Evolutionary conservation across 2,888 invertebrate genomes (phyloP), one percentile per base, ranked within the genome.

Genomic region (Leuctra nigra): DNA sequence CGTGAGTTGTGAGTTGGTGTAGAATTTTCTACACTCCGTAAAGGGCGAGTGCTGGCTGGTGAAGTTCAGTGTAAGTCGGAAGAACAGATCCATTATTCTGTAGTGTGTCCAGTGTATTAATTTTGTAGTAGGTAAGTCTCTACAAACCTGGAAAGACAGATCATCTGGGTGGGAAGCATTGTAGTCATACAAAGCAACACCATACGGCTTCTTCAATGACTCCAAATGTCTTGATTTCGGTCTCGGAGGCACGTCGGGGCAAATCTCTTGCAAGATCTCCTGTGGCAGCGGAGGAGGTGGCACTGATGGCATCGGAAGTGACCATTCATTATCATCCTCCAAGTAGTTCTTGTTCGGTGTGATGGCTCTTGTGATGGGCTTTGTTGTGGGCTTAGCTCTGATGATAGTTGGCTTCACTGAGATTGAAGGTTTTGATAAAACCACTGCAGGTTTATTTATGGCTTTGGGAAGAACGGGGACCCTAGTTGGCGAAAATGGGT

Each of bases 131-230:
- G n/a, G n/a, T n/a, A n/a, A n/a, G n/a, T 2, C n/a, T 20, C 13
- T 59, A 75, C 81, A 80, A 69, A 90, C 87, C 73, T 84, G 84
- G 69, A 93, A 85, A 62, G 80, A 77, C 60, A 93, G 78, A 77
- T 93, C 92, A 64, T 86, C 89, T 14, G 79, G 75, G 66, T 90
- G 87, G 13, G 79, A 76, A 13, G 86, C 83, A 60, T 80, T 77
- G 67, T 87, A 92, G 72, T 91, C 86, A 69, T 83, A 91, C 38
- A 89, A 72, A 13, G 91, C 89, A 59, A 91, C 76, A 16, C 87
- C 91, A 68, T 86, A 82, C 0, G 91, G 82, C 57, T 41, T 55
- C 23, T 52, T 50, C 35, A 50, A 33, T 9, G 11, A 35, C 11
- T 50, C 50, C 50, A 50, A 35, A 13, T 58, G 57, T 35, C 59